Percentiles rank a stretch among this genome's conserved stretches.
phyloP scores from a whole-genome alignment of 92 coral and sea anemone genomes.

The Actinostola sp. region DNA sequence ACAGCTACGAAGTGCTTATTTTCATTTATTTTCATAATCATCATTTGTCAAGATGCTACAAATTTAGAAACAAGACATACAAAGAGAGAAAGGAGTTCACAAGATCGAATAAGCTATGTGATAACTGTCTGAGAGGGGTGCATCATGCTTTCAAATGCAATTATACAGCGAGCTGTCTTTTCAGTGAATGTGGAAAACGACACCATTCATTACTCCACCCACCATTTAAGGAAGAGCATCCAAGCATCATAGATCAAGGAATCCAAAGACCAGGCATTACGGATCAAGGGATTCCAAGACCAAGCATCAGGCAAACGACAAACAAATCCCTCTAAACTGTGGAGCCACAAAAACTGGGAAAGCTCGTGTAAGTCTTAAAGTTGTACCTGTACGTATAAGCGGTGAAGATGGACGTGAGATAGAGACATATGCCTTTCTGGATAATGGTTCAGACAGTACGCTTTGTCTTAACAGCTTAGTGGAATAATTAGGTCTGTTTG shows the following conservation, averaged over 20 bases:
- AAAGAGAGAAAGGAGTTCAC: constrained; percentile 22
- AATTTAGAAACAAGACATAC: constrained; percentile 16
- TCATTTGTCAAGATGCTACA: constrained; percentile 2
- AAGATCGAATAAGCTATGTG: neutral
- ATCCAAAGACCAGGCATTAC: neutral
- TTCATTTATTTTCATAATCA: constrained; percentile 10
- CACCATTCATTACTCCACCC: constrained; percentile 53
- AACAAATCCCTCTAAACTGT: neutral
- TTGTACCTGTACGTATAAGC: constrained; percentile 31
- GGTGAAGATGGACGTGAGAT: constrained; percentile 6
- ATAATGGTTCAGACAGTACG: constrained; percentile 31
- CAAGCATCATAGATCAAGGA: neutral
- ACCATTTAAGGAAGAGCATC: neutral
- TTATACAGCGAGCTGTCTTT: neutral
- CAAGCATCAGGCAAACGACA: neutral
- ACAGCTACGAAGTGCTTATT: too few relatives aligned
- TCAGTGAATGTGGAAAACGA: constrained; percentile 18
- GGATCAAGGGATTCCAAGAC: neutral
- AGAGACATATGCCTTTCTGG: constrained; percentile 32
- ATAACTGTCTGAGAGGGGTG: constrained; percentile 17
- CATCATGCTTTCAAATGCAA: constrained; percentile 33
- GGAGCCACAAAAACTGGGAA: constrained; percentile 13
- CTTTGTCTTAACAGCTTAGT: constrained; percentile 17
- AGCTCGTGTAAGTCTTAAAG: neutral
- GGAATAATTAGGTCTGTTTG: constrained; percentile 6